A percentile compares a stretch with the other conserved stretches of the same genome.
Conservation (phyloP, 2,888 invertebrate species). For the Stenurella melanura region DNA sequence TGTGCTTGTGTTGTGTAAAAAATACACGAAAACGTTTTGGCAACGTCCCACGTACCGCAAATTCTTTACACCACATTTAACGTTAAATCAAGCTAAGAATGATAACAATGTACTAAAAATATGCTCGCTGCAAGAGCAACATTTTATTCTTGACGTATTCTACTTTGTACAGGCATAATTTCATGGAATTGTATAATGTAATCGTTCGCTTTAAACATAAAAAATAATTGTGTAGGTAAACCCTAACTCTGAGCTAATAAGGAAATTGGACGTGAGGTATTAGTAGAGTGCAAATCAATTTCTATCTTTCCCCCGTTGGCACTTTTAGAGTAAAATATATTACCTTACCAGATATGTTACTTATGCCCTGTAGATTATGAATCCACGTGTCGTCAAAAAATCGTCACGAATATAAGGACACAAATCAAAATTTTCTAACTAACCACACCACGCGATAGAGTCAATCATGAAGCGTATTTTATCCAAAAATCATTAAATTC, state of each 20-base stretch:
- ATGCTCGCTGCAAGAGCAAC: not conserved
- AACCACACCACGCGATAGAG: too few species aligned
- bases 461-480: too few species aligned
- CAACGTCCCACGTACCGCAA: constrained; percentile 19
- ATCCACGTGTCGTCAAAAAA: too few species aligned
- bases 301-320: too few species aligned
- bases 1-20: constrained; percentile 7
- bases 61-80: constrained; percentile 36
- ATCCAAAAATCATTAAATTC: too few species aligned
- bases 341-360: too few species aligned
- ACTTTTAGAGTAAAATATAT: too few species aligned
- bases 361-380: too few species aligned
- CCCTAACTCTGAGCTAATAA: not conserved
- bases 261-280: not conserved
- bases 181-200: not conserved
- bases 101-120: constrained; percentile 33
- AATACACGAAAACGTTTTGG: constrained; percentile 23
- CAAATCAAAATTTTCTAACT: too few species aligned
- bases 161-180: not conserved
- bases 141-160: constrained; percentile 12
- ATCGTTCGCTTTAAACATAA: not conserved
- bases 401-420: too few species aligned
- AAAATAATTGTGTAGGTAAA: not conserved
- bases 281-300: too few species aligned
- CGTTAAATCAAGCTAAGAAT: constrained; percentile 23